Base-by-base conservation (phyloP, 1,140 invertebrate species). In the Notospermus geniculatus region DNA sequence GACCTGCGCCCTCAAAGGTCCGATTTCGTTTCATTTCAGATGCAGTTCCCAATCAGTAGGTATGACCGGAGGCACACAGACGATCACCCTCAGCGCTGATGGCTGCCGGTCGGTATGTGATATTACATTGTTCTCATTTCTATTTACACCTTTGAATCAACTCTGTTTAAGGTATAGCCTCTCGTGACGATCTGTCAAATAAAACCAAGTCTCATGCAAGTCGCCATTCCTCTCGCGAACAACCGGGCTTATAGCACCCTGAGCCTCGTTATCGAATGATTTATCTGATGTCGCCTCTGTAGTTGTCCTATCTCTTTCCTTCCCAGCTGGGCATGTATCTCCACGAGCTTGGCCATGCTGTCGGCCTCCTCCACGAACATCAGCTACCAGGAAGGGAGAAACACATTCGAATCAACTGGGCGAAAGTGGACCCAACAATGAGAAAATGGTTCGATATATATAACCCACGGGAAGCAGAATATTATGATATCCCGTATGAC, bases 331-430 rank as follows among this genome's bases (percentile, higher is more conserved):
- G 77, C 5, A 58, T 79, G 17, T 79, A 79, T 58, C 65, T 79
- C 0, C 81, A 83, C 64, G 81, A 83, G 63, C 69, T 83, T 5
- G 78, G 78, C 23, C 81, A 83, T 60, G 79, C 78, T 15, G 62
- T 83, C 1, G 81, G 81, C 27, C 69, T 82, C 2, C 74, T 81
- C 11, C 83, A 84, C 64, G 82, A 84, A 61, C 83, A 84, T 60
- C 80, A 80, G 62, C 71, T 81, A 1, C 78, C 78, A 2, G 70
- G 77, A 65, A 63, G 81, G 41, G 80, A 83, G 54, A 53, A 75
- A 0, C 79, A 72, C 63, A 80, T 83, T 23, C 62, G 70, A 45
- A 79, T 82, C 30, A 56, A 78, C 7, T 76, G 74, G 50, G 65
- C 76, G n/a, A 83, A 82, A 64, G 81, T 78, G 15, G 65, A 63